Evolutionary conservation across 2,797 vertebrate genomes (phyloP), one percentile per base, ranked within the genome.

Genomic region (Forpus xanthops): DNA sequence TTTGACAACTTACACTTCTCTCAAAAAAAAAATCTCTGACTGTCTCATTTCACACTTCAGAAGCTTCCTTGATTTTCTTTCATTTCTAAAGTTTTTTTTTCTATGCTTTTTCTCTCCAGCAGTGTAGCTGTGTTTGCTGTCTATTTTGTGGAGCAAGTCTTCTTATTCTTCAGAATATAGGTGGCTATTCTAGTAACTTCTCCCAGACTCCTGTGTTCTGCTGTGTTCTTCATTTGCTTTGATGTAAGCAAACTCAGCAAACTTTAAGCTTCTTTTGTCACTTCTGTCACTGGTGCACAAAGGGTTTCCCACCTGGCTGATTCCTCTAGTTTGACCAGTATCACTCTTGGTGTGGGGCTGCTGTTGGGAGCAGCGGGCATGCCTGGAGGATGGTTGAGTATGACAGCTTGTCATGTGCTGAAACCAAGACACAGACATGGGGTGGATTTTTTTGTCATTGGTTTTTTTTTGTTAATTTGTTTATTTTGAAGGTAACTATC

Each of bases 121-220:
- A 45, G 23, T 23, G n/a, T 52, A 61, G 13, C 9, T 81, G 18
- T 47, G 2, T 27, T 45, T 62, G 8, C 19, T 56, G 27, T 33
- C 17, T 3, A 4, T 25, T 27, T 47, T 50, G 24, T 6, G 0
- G 3, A 41, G 5, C 1, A 4, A 65, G 2, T 44, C 20, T 50
- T 71, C 23, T 6, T 41, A 11, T 45, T 73, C 42, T 85, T 79
- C 2, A 1, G 21, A 66, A 50, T 71, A 49, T 45, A 50, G 37
- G 24, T 55, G 30, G n/a, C n/a, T 15, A 58, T 14, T 25, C 7
- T 80, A 4, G 19, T 66, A 78, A 61, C 20, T 70, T 80, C 39
- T 71, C 24, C 30, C 35, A 68, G 5, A 58, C 14, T 58, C 55
- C 55, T 33, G n/a, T 8, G 55, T 23, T 55, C 11, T 49, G 8